phyloP scores from a whole-genome alignment of 2,797 vertebrate genomes.

The Dermochelys coriacea region DNA sequence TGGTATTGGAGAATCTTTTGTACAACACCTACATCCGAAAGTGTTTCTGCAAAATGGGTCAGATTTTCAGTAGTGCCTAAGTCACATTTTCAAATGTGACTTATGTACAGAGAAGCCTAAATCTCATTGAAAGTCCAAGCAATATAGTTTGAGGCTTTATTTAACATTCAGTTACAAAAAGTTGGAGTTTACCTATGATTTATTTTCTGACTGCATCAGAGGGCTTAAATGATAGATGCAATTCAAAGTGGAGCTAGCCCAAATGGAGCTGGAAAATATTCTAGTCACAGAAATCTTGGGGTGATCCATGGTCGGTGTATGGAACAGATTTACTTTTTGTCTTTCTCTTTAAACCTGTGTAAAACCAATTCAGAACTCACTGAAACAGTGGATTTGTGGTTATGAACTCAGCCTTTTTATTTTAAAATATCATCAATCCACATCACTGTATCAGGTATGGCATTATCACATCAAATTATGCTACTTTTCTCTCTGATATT shows the following conservation, averaged over 20 bases:
- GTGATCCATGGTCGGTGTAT: not conserved
- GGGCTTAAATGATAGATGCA: not conserved
- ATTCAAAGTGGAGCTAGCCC: not conserved
- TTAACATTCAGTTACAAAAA: not conserved
- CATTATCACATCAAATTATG: not conserved
- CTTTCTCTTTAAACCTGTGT: not conserved
- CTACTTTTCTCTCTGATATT: not conserved
- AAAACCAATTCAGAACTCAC: not conserved
- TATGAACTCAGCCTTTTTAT: not conserved
- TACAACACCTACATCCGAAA: not conserved
- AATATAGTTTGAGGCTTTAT: not conserved
- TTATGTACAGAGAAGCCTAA: not conserved
- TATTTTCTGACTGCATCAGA: not conserved
- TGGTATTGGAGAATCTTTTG: not conserved
- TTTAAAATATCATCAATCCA: not conserved
- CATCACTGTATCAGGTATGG: not conserved
- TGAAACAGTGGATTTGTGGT: not conserved
- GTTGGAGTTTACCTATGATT: not conserved
- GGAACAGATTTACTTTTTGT: not conserved
- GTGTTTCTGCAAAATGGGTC: not conserved
- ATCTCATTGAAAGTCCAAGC: not conserved
- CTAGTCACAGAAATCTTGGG: not conserved
- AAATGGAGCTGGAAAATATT: not conserved
- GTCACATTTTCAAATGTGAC: accelerated
- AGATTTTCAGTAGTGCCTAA: conserved; percentile 14